Percentiles rank a stretch among this genome's conserved stretches.
Conservation (phyloP, 2,888 invertebrate species). For the Neria commutata region DNA sequence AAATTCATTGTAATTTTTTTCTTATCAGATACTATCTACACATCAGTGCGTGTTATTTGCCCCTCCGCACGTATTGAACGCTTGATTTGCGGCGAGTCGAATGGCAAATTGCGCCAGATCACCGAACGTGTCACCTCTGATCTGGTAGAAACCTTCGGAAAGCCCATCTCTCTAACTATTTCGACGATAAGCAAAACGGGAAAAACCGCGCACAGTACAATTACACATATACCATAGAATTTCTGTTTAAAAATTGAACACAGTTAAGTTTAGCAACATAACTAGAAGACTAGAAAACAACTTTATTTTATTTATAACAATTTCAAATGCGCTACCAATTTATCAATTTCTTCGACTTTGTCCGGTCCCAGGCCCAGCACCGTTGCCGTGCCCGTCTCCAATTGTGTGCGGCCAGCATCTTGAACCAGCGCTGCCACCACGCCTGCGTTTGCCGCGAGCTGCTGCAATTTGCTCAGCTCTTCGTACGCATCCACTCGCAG, state of each 20-base stretch:
- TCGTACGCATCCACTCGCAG: conserved; percentile 66
- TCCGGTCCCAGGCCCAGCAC: conserved; percentile 80
- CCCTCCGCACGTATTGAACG: conserved; percentile 69
- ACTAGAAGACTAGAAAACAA: neutral
- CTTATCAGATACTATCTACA: conserved; percentile 63
- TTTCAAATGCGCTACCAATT: conserved; percentile 70
- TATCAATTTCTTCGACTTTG: conserved; percentile 65
- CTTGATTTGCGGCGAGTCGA: conserved; percentile 72
- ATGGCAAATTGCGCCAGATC: conserved; percentile 74
- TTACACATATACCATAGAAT: neutral
- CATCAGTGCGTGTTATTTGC: conserved; percentile 70
- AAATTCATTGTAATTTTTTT: neutral
- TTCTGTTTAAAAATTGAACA: neutral
- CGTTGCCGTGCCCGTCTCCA: conserved; percentile 71
- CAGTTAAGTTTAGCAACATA: neutral
- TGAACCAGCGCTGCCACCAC: conserved; percentile 67
- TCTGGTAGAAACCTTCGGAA: conserved; percentile 70
- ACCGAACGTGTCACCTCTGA: conserved; percentile 70
- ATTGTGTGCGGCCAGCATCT: conserved; percentile 78
- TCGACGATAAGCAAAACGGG: conserved; percentile 40
- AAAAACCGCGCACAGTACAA: neutral
- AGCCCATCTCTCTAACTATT: conserved; percentile 62
- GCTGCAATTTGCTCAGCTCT: conserved; percentile 64
- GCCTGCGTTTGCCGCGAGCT: conserved; percentile 63
- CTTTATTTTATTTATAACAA: conserved; percentile 62